Evolutionary conservation across 1,140 invertebrate genomes (phyloP), one percentile per base, ranked within the genome.

Genomic region (Hydropsyche tenuis): DNA sequence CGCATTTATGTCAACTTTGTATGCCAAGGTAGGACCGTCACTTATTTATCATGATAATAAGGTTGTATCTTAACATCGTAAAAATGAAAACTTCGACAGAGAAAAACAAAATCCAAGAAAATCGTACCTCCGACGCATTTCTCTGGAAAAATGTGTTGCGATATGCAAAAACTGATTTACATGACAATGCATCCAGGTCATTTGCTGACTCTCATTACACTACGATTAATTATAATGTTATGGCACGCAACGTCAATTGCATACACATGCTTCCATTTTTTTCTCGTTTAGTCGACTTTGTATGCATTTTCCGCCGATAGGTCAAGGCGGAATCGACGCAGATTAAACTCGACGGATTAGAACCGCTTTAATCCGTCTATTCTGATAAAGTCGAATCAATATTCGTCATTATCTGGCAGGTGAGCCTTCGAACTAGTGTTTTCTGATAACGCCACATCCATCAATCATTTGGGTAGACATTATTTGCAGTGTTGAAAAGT

Each of bases 1-100:
- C 48, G 48, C 48, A 53, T 53, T 7, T 53, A 20, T 7, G 20
- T 53, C 48, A 20, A 53, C 1, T 53, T 16, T 53, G 14, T 20
- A 20, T 53, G 48, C 48, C 48, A 53, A 53, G 48, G 48, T n/a
- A n/a, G n/a, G n/a, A n/a, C n/a, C 16, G n/a, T 53, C 18, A 18
- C n/a, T 53, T 53, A 53, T 18, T 53, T 53, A 16, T 53, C 20
- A 20, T 7, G 16, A 18, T 53, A 53, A 53, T 46, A 46, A 12
- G 12, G 45, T n/a, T n/a, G n/a, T n/a, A n/a, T n/a, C n/a, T n/a
- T n/a, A n/a, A n/a, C n/a, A n/a, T n/a, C n/a, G n/a, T n/a, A n/a
- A n/a, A n/a, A n/a, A n/a, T n/a, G n/a, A n/a, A n/a, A n/a, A n/a
- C n/a, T n/a, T n/a, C n/a, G n/a, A n/a, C n/a, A n/a, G n/a, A n/a